Percentiles rank a stretch among this genome's conserved stretches.
These are phyloP conservation scores for Elysia chlorotica DNA, from an alignment of 1,140 invertebrate species.

Conservation along the genomic window DNA sequence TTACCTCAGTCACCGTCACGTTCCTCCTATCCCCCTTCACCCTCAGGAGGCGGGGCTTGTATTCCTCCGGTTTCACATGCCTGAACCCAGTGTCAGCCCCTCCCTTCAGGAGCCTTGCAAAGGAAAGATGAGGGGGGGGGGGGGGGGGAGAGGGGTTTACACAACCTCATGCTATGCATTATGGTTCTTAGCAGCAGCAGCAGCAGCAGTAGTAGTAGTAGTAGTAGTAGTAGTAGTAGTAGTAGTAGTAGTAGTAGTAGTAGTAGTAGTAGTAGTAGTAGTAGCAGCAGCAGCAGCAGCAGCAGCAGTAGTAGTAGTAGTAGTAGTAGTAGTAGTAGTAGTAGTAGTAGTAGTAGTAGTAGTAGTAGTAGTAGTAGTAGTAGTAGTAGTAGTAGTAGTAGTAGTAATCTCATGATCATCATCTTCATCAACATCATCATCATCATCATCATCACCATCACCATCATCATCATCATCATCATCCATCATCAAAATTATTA, in stretches of 20 bases:
- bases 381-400: background rate
- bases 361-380: background rate
- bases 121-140: background rate
- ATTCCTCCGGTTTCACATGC: slow-evolving; percentile 63
- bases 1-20: slow-evolving; percentile 44
- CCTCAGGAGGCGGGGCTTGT: slow-evolving; percentile 70
- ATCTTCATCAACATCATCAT: slow-evolving; percentile 8
- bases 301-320: background rate
- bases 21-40: slow-evolving; percentile 40
- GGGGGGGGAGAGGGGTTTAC: background rate
- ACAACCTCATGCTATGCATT: background rate
- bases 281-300: background rate
- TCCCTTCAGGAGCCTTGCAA: slow-evolving; percentile 65
- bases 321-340: background rate
- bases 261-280: background rate
- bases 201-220: background rate
- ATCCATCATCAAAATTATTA: slow-evolving; percentile 4
- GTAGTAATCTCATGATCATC: slow-evolving; percentile 3
- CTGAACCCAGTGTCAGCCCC: slow-evolving; percentile 67
- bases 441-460: slow-evolving; percentile 22
- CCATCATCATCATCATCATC: slow-evolving; percentile 17
- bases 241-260: background rate
- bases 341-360: background rate
- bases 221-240: background rate
- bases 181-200: background rate